These are phyloP conservation scores for Panagrolaimus sp. DNA, from an alignment of 1,140 invertebrate genomes.

Conservation along the genomic window DNA sequence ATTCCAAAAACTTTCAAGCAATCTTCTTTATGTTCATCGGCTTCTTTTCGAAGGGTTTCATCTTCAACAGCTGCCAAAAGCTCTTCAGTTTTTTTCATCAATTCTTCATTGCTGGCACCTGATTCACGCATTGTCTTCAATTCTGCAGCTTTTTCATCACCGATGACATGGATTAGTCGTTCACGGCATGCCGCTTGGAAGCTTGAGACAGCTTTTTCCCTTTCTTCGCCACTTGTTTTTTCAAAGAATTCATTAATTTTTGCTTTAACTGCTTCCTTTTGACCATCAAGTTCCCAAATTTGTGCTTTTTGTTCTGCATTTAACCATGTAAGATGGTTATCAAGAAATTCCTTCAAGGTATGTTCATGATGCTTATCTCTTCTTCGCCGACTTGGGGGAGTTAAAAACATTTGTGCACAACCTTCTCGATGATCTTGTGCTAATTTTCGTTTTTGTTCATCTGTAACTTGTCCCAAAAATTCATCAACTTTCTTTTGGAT, in stretches of 20 bases:
- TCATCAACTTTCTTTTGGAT: slow-evolving; percentile 22
- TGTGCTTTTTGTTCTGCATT: slow-evolving; percentile 16
- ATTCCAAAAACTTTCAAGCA: slow-evolving; percentile 22
- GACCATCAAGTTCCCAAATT: slow-evolving; percentile 1
- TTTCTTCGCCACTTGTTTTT: slow-evolving; percentile 12
- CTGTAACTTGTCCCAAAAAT: slow-evolving; percentile 21
- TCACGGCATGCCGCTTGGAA: slow-evolving; percentile 33
- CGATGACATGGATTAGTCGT: slow-evolving; percentile 29
- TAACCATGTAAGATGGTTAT: slow-evolving; percentile 17
- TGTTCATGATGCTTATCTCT: slow-evolving; percentile 17
- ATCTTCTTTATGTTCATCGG: slow-evolving; percentile 13
- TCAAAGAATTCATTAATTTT: slow-evolving; percentile 21
- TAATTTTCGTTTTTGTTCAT: slow-evolving; percentile 12
- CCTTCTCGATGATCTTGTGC: slow-evolving; percentile 15
- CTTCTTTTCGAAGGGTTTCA: slow-evolving; percentile 18
- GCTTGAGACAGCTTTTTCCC: slow-evolving; percentile 10
- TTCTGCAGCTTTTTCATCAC: slow-evolving; percentile 35
- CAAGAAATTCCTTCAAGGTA: background rate
- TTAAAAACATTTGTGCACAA: slow-evolving; percentile 16
- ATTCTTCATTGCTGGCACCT: slow-evolving; percentile 31
- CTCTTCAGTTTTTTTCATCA: slow-evolving; percentile 34
- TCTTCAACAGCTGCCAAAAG: slow-evolving; percentile 15
- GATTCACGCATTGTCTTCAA: slow-evolving; percentile 33
- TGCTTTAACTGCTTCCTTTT: slow-evolving; percentile 9
- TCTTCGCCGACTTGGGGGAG: slow-evolving; percentile 1